Conservation (phyloP, 2,888 invertebrate species). For the Trissonchulus latispiculum region DNA sequence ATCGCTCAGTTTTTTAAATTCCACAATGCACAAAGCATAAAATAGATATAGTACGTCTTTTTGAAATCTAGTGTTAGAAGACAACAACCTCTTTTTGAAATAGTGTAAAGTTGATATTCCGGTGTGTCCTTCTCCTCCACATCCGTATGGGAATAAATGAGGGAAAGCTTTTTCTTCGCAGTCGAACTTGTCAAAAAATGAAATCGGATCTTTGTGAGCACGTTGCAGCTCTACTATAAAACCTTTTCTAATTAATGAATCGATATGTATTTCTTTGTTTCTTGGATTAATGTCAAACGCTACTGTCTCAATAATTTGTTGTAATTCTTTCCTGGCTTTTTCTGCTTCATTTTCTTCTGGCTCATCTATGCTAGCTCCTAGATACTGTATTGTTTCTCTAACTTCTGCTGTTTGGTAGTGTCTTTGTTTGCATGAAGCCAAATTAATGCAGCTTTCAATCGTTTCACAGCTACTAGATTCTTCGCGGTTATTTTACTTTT, state of each 20-base stretch:
- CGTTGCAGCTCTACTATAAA: neutral
- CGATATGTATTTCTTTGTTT: neutral
- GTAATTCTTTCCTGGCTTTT: too few species aligned
- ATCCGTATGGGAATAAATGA: neutral
- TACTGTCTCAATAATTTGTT: too few species aligned
- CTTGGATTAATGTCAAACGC: too few species aligned
- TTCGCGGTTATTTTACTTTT: neutral
- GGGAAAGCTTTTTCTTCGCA: neutral
- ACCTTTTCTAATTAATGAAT: neutral
- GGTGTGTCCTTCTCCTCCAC: neutral
- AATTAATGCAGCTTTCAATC: neutral
- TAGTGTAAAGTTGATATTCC: neutral
- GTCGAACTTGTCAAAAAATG: neutral
- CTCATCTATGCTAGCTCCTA: neutral
- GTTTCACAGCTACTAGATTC: neutral
- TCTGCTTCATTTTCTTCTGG: neutral
- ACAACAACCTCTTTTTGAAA: neutral
- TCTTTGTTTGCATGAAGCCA: neutral
- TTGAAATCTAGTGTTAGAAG: slow-evolving; percentile 3
- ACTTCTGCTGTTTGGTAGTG: neutral
- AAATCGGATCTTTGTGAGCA: neutral
- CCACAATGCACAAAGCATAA: neutral
- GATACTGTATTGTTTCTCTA: neutral
- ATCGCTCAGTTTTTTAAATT: neutral
- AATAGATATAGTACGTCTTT: neutral